Evolutionary conservation across 2,797 vertebrate genomes (phyloP).

Genomic region (Buceros bicornis): DNA sequence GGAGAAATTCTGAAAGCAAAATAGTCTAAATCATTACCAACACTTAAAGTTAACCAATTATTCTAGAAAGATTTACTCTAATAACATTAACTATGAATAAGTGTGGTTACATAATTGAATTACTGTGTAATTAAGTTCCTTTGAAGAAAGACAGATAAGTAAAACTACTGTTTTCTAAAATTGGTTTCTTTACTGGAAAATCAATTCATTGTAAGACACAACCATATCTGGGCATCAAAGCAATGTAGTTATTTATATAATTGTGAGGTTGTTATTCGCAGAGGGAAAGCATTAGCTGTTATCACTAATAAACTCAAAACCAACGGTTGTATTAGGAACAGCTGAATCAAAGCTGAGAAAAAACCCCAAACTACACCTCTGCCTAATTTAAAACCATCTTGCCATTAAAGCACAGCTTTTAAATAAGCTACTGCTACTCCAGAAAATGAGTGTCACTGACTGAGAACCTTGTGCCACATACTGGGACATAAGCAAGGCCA

Average conservation of each 20-base stretch:
- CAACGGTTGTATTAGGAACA: background rate
- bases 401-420: background rate
- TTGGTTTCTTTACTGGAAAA: background rate
- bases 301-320: background rate
- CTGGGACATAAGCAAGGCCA: background rate
- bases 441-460: background rate
- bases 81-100: background rate
- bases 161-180: constrained; percentile 2
- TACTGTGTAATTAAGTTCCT: constrained; percentile 1
- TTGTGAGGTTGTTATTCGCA: background rate
- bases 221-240: background rate
- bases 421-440: background rate
- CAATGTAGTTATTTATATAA: background rate
- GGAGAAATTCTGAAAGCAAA: background rate
- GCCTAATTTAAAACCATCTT: background rate
- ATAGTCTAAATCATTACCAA: background rate
- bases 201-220: background rate
- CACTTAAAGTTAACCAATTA: background rate
- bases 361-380: background rate
- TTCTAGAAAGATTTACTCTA: background rate
- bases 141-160: constrained; percentile 1
- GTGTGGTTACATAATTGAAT: background rate
- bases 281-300: background rate
- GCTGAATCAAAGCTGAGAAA: background rate
- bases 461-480: background rate